phyloP scores from a whole-genome alignment of 1,140 invertebrate genomes.

The Zaprionus vittiger region DNA sequence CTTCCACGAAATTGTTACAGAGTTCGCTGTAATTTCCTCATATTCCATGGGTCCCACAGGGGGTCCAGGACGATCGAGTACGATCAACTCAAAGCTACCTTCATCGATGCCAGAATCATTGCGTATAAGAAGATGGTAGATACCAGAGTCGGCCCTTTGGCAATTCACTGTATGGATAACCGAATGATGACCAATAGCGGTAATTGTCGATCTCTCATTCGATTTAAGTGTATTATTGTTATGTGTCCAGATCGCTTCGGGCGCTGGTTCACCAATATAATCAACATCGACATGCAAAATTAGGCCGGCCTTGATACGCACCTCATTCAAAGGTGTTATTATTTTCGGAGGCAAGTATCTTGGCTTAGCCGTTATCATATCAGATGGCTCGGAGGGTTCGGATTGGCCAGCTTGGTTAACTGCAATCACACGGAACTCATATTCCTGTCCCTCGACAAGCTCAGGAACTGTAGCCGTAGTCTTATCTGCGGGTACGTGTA shows the following conservation, averaged over 20 bases:
- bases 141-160: conserved; percentile 92
- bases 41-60: conserved; percentile 95
- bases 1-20: conserved; percentile 97
- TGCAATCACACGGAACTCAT: conserved; percentile 98
- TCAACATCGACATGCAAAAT: conserved; percentile 96
- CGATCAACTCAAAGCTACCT: conserved; percentile 94
- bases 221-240: conserved; percentile 88
- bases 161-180: conserved; percentile 96
- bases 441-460: conserved; percentile 96
- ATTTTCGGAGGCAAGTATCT: conserved; percentile 96
- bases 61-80: conserved; percentile 94
- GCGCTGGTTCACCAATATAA: conserved; percentile 94
- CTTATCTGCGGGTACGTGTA: conserved; percentile 92
- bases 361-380: conserved; percentile 93
- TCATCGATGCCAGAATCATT: conserved; percentile 96
- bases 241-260: conserved; percentile 92
- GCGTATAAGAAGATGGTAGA: conserved; percentile 92
- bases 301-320: conserved; percentile 95
- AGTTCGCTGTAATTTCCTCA: conserved; percentile 96
- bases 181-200: conserved; percentile 95
- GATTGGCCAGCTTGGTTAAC: conserved; percentile 98
- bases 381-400: conserved; percentile 96
- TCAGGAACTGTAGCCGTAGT: conserved; percentile 93
- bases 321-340: conserved; percentile 93
- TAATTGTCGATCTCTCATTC: conserved; percentile 93